Evolutionary conservation across 2,888 invertebrate genomes (phyloP).

Genomic region (Deilephila porcellus): DNA sequence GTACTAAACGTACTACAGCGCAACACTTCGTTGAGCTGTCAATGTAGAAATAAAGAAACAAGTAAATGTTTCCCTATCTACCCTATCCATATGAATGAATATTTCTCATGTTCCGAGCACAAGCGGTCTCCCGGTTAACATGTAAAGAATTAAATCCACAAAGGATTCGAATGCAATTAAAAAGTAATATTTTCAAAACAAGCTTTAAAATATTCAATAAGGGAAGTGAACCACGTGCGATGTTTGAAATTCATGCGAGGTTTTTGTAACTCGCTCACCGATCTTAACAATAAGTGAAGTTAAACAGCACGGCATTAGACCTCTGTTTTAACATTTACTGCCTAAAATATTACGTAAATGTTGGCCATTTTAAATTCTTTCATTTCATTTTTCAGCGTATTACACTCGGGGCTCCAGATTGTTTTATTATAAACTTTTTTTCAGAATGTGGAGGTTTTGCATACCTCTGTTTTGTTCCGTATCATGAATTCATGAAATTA

Average conservation of each 20-base stretch:
- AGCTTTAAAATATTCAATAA: neutral
- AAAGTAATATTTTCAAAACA: neutral
- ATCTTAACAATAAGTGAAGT: neutral
- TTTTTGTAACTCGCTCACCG: constrained; percentile 1
- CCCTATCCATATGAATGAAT: no score
- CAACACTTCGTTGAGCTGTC: no score
- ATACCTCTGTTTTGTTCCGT: constrained; percentile 67
- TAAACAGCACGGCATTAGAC: constrained; percentile 6
- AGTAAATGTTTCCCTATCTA: no score
- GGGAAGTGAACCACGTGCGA: neutral
- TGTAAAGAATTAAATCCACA: no score
- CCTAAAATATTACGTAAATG: constrained; percentile 63
- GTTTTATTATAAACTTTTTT: constrained; percentile 72
- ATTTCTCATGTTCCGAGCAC: no score
- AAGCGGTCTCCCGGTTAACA: no score
- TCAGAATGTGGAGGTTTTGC: constrained; percentile 68
- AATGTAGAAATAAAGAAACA: no score
- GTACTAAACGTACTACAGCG: no score
- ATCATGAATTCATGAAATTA: constrained; percentile 69
- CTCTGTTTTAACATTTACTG: constrained; percentile 39
- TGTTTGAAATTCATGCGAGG: neutral
- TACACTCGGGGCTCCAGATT: constrained; percentile 67
- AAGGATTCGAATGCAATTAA: neutral
- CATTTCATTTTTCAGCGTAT: constrained; percentile 69
- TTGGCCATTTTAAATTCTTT: constrained; percentile 68